Percentiles rank a stretch among this genome's conserved stretches.
These are phyloP conservation scores for Apamea monoglypha DNA, from an alignment of 2,888 invertebrate species.

Conservation along the genomic window DNA sequence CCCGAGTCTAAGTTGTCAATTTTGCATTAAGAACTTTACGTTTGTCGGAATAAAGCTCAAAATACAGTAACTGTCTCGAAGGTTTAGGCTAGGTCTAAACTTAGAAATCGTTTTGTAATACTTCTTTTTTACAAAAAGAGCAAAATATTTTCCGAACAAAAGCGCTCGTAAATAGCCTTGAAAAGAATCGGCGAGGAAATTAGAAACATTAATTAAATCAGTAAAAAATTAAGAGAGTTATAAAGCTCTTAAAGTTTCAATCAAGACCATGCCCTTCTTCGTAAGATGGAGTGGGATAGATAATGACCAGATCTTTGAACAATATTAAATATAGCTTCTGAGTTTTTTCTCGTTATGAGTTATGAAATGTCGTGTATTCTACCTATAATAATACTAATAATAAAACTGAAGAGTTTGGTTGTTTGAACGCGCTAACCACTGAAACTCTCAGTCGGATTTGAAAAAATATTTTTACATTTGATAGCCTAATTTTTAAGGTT, in stretches of 20 bases:
- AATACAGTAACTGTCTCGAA: too few relatives aligned
- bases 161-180: conserved; percentile 30
- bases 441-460: too few relatives aligned
- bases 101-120: too few relatives aligned
- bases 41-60: too few relatives aligned
- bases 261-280: conserved; percentile 42
- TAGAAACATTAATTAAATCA: conserved; percentile 57
- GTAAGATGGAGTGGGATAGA: conserved; percentile 31
- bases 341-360: background rate
- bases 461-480: too few relatives aligned
- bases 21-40: too few relatives aligned
- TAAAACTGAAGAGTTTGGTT: too few relatives aligned
- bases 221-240: conserved; percentile 57
- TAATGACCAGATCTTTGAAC: conserved; percentile 37
- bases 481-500: too few relatives aligned
- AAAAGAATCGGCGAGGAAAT: conserved; percentile 48
- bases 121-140: background rate
- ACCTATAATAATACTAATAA: too few relatives aligned
- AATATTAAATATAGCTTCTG: conserved; percentile 31
- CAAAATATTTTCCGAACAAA: conserved; percentile 21
- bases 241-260: conserved; percentile 53
- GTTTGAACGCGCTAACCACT: too few relatives aligned
- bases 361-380: conserved; percentile 6
- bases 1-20: too few relatives aligned
- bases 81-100: too few relatives aligned